Evolutionary conservation across 1,140 invertebrate species (phyloP).

Genomic region (Calycopis cecrops): DNA sequence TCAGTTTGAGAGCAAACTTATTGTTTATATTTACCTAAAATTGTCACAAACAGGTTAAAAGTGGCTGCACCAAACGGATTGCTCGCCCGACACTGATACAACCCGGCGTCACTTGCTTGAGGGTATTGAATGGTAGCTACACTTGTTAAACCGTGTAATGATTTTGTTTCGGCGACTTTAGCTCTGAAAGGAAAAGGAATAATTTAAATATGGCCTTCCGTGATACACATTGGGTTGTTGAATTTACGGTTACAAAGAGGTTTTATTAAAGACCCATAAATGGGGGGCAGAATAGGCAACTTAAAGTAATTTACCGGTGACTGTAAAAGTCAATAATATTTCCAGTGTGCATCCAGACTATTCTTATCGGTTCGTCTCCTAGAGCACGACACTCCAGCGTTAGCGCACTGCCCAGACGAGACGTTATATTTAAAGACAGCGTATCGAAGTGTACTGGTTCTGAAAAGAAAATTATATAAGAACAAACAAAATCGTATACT

Average conservation of each 20-base stretch:
- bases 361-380: constrained; percentile 89
- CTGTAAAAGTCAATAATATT: constrained; percentile 78
- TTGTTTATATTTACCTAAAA: constrained; percentile 80
- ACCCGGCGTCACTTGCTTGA: constrained; percentile 85
- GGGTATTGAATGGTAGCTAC: constrained; percentile 76
- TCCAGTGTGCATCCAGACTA: constrained; percentile 85
- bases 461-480: constrained; percentile 48
- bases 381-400: constrained; percentile 87
- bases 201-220: no score
- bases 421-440: constrained; percentile 80
- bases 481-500: no score
- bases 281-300: no score
- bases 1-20: no score
- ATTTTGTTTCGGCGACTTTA: constrained; percentile 77
- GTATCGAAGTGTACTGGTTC: constrained; percentile 87
- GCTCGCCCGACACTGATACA: constrained; percentile 88
- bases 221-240: no score
- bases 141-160: constrained; percentile 76
- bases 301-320: constrained; percentile 60
- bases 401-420: constrained; percentile 81
- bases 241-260: no score
- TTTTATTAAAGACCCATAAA: no score
- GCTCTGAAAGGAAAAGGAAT: no score
- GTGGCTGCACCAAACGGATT: constrained; percentile 89
- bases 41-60: constrained; percentile 85